Base-by-base conservation (phyloP, 2,888 invertebrate species). In the Panorpa germanica region DNA sequence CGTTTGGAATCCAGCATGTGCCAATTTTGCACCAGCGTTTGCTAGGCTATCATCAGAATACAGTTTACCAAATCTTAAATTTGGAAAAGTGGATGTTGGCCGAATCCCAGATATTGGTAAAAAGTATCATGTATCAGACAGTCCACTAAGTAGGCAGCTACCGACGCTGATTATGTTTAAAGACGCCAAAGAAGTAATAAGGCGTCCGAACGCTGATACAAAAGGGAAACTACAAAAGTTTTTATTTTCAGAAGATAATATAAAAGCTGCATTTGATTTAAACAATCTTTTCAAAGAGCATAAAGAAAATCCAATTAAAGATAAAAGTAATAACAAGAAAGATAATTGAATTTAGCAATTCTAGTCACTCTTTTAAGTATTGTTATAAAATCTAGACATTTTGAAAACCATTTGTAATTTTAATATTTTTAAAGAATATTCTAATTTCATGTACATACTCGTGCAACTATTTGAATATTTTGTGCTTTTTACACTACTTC, bases 1-100 rank as follows among this genome's bases (percentile, higher is more conserved):
- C 0, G 85, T 86, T 0, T 98, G 98, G 98, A 93, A 90, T 49
- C 93, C 96, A 3, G 73, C 81, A 3, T 96, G 95, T 47, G 85
- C 86, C 0, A 83, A 75, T 48, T 86, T 95, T 46, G 88, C 95
- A 0, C 83, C 91, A 0, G 66, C 82, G 17, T 93, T 83, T 47
- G 72, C 90, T 0, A 77, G 88, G 45, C 55, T 93, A 2, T 90
- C 90, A 1, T 69, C 74, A 0, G 73, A 77, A 53, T 91, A 68
- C 39, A 56, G 63, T 22, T 58, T 91, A 41, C 77, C 83, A 2
- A 90, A 91, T 52, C 57, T 98, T 5, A 78, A 76, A 53, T 98
- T 98, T 59, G 96, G 93, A 2, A 98, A 98, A 59, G 65, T 98
- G 28, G 96, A 98, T 56, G 69, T 95, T 29, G 90, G 93, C 12